Percentiles rank a stretch among this genome's conserved stretches.
Evolutionary conservation across 2,888 invertebrate species (phyloP).

Genomic region (Drosophila pseudotalamancana): DNA sequence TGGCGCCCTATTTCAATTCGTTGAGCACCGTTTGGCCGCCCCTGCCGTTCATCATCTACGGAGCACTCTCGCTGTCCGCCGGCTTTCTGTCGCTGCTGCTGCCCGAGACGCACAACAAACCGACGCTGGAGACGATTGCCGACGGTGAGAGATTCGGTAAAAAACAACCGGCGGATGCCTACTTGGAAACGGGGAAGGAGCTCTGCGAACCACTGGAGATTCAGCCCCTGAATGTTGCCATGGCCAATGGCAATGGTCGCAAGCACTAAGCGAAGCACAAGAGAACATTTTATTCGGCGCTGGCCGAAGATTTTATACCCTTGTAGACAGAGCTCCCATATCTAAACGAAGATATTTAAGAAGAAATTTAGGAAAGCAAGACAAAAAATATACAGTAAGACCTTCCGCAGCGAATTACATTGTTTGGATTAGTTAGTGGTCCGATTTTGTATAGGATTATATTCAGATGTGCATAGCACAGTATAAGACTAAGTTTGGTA

Average conservation of each 20-base stretch:
- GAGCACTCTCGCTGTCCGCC: constrained; percentile 89
- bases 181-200: constrained; percentile 66
- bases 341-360: too few species aligned
- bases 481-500: too few species aligned
- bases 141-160: constrained; percentile 90
- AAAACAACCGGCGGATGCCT: constrained; percentile 61
- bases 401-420: too few species aligned
- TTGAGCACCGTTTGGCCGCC: constrained; percentile 86
- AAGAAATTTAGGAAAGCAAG: constrained; percentile 6
- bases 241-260: constrained; percentile 37
- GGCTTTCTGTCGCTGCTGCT: constrained; percentile 89
- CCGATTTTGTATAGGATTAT: too few species aligned
- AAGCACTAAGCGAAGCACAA: constrained; percentile 18
- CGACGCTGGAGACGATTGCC: constrained; percentile 91
- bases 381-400: too few species aligned
- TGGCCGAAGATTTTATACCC: neutral
- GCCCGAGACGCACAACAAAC: constrained; percentile 91
- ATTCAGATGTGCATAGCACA: too few species aligned
- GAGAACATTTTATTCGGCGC: neutral
- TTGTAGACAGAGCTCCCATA: too few species aligned
- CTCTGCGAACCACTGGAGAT: constrained; percentile 48
- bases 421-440: too few species aligned
- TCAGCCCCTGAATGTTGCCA: constrained; percentile 59
- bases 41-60: constrained; percentile 90
- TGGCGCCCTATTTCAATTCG: constrained; percentile 92